Conservation (phyloP, 92 coral and sea anemone genomes). For the Heliopora coerulea region DNA sequence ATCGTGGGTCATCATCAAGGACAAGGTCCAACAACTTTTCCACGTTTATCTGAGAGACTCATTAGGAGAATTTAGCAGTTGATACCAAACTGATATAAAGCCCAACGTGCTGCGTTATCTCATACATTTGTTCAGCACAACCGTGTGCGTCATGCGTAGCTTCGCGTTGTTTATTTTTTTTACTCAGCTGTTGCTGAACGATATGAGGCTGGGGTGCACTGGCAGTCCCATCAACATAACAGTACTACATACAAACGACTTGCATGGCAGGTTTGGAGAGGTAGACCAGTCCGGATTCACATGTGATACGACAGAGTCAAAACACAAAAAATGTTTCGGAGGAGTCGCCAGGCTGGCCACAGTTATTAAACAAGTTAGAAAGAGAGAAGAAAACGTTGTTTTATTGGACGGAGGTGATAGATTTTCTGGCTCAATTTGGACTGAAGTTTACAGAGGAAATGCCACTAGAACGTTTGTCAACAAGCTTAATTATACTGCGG, state of each 20-base stretch:
- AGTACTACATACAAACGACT: slow-evolving; percentile 79
- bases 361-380: slow-evolving; percentile 59
- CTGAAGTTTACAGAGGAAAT: slow-evolving; percentile 71
- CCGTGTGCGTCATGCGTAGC: too few relatives aligned
- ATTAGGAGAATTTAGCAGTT: too few relatives aligned
- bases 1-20: too few relatives aligned
- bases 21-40: too few relatives aligned
- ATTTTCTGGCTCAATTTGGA: slow-evolving; percentile 83
- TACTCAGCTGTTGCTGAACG: too few relatives aligned
- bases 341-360: slow-evolving; percentile 82
- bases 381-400: slow-evolving; percentile 61
- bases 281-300: slow-evolving; percentile 59
- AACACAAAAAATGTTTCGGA: slow-evolving; percentile 63
- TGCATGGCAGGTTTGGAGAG: slow-evolving; percentile 76
- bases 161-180: too few relatives aligned
- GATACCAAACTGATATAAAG: too few relatives aligned
- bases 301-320: slow-evolving; percentile 57
- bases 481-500: slow-evolving; percentile 70
- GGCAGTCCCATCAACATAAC: slow-evolving; percentile 59
- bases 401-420: slow-evolving; percentile 82
- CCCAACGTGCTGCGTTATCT: too few relatives aligned
- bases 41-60: too few relatives aligned
- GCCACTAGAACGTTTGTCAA: slow-evolving; percentile 74
- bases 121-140: too few relatives aligned
- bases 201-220: too few relatives aligned